Conservation (phyloP, 2,888 invertebrate species). For the Abscondita cerata region DNA sequence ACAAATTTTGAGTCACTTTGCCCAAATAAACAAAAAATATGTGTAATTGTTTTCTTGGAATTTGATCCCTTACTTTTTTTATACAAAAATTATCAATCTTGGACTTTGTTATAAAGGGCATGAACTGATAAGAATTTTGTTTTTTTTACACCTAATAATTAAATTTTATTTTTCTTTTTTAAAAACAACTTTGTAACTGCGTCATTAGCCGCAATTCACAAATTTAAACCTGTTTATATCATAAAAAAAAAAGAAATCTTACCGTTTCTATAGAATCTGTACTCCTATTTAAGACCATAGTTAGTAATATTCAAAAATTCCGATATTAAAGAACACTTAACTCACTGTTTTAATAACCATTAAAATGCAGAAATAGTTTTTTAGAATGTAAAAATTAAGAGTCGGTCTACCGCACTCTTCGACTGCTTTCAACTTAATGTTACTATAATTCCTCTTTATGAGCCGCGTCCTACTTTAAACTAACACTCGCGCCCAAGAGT, state of each 20-base stretch:
- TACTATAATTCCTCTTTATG: slow-evolving; percentile 46
- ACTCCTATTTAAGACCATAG: slow-evolving; percentile 51
- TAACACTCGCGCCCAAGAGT: slow-evolving; percentile 23
- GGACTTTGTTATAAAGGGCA: background rate
- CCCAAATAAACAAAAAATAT: too few relatives aligned
- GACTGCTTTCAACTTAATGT: slow-evolving; percentile 52
- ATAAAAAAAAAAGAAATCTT: slow-evolving; percentile 36
- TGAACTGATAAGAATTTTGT: background rate
- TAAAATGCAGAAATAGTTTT: slow-evolving; percentile 1
- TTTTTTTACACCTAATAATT: slow-evolving; percentile 9
- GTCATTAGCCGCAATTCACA: background rate
- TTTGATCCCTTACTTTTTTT: too few relatives aligned
- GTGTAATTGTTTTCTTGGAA: too few relatives aligned
- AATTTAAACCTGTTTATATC: slow-evolving; percentile 1
- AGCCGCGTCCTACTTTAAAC: slow-evolving; percentile 53
- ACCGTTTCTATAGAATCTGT: slow-evolving; percentile 51
- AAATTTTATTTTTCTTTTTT: slow-evolving; percentile 11
- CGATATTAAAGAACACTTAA: slow-evolving; percentile 9
- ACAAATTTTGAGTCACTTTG: too few relatives aligned
- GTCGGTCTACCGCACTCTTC: slow-evolving; percentile 46
- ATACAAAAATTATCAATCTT: background rate
- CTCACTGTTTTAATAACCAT: slow-evolving; percentile 7
- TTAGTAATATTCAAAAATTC: slow-evolving; percentile 6
- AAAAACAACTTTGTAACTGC: slow-evolving; percentile 22
- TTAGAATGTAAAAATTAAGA: slow-evolving; percentile 3